Evolutionary conservation across 1,140 invertebrate species (phyloP).

Genomic region (Leptonema lineaticorne): DNA sequence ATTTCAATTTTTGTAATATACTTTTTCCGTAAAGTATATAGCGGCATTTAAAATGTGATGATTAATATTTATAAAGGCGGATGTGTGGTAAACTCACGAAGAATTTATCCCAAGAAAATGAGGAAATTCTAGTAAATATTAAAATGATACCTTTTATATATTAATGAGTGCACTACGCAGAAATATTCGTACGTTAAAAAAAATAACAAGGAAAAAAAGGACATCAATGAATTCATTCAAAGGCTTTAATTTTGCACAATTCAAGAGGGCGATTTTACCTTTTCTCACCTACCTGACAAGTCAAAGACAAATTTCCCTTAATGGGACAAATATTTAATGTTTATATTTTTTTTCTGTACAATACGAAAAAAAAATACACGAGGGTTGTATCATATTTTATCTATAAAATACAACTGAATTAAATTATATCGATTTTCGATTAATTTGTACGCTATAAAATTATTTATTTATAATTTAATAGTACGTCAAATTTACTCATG

Average conservation of each 20-base stretch:
- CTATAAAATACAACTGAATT: background rate
- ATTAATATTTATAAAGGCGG: too few relatives aligned
- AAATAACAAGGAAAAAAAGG: background rate
- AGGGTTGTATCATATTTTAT: background rate
- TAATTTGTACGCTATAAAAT: too few relatives aligned
- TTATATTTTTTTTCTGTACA: background rate
- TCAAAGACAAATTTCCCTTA: conserved; percentile 14
- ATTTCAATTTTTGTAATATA: too few relatives aligned
- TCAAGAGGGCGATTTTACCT: background rate
- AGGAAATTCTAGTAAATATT: too few relatives aligned
- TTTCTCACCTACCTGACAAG: conserved; percentile 23
- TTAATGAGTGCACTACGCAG: background rate
- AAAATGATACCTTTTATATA: background rate
- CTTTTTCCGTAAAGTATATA: too few relatives aligned
- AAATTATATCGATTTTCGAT: background rate
- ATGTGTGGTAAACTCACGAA: too few relatives aligned
- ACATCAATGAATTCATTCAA: conserved; percentile 21
- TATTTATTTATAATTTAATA: background rate
- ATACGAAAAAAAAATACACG: background rate
- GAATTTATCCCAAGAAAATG: too few relatives aligned
- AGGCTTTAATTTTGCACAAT: conserved; percentile 22
- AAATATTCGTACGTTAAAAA: background rate
- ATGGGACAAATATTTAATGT: conserved; percentile 17
- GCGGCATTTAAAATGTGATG: too few relatives aligned
- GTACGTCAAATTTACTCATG: background rate